Percentiles rank a stretch among this genome's conserved stretches.
phyloP scores from a whole-genome alignment of 2,888 invertebrate species.

The Pollenia angustigena region DNA sequence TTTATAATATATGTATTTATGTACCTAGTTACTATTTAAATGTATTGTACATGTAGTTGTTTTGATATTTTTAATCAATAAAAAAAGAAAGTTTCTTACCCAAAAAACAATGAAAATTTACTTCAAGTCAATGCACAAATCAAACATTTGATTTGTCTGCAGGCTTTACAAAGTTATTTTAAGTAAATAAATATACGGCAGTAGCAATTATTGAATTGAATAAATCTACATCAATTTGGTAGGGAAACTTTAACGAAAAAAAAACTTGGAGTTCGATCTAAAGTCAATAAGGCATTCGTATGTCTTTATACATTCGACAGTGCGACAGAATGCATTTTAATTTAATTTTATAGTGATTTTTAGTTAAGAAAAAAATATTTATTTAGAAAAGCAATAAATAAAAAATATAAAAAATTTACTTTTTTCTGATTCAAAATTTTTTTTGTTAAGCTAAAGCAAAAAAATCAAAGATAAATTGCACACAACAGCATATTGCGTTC shows the following conservation, averaged over 20 bases:
- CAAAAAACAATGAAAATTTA: slow-evolving; percentile 7
- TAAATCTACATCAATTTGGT: slow-evolving; percentile 29
- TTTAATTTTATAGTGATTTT: too few relatives aligned
- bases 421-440: too few relatives aligned
- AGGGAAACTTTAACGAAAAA: slow-evolving; percentile 28
- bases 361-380: too few relatives aligned
- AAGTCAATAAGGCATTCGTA: slow-evolving; percentile 30
- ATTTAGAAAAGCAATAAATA: too few relatives aligned
- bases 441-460: too few relatives aligned
- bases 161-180: slow-evolving; percentile 16
- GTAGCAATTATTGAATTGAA: slow-evolving; percentile 51
- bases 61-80: not conserved
- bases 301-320: too few relatives aligned
- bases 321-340: too few relatives aligned
- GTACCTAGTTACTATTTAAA: not conserved
- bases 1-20: not conserved
- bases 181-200: slow-evolving; percentile 21
- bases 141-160: slow-evolving; percentile 52
- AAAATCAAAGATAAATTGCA: too few relatives aligned
- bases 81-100: slow-evolving; percentile 51
- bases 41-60: slow-evolving; percentile 46
- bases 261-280: not conserved
- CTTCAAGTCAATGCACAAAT: not conserved
- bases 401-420: too few relatives aligned
- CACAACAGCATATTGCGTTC: too few relatives aligned